These are phyloP conservation scores for Lordiphosa collinella DNA, from an alignment of 1,140 invertebrate species.

Conservation along the genomic window DNA sequence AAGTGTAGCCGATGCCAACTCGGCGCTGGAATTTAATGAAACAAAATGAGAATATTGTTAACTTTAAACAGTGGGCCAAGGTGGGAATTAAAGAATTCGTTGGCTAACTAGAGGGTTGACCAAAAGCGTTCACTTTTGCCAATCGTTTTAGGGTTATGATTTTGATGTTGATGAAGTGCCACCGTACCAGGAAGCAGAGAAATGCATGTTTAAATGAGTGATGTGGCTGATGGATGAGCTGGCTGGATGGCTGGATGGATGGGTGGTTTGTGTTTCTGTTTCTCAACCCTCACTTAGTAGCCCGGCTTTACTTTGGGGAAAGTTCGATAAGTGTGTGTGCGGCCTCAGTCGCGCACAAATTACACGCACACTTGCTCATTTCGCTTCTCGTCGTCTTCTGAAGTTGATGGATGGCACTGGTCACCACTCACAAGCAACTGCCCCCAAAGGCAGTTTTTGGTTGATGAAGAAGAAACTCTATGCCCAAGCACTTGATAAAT, in stretches of 20 bases:
- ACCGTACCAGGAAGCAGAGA: conserved; percentile 18
- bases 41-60: no score
- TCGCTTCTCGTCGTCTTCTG: conserved; percentile 15
- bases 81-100: no score
- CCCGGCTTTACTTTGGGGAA: no score
- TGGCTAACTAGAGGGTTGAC: no score
- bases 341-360: conserved; percentile 27
- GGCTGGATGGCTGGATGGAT: not conserved
- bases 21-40: not conserved
- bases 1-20: conserved; percentile 4
- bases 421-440: conserved; percentile 19
- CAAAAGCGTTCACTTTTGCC: no score
- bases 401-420: conserved; percentile 48
- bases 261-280: not conserved
- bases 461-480: no score
- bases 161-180: conserved; percentile 44
- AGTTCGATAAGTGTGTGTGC: conserved; percentile 38
- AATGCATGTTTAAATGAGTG: conserved; percentile 34
- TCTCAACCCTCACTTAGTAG: not conserved
- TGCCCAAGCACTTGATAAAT: no score
- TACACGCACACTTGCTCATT: conserved; percentile 42
- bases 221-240: conserved; percentile 43
- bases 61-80: no score
- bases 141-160: conserved; percentile 23
- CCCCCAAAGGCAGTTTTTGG: not conserved